These are phyloP conservation scores for Eubasilissa regina DNA, from an alignment of 1,140 invertebrate species.

Conservation along the genomic window DNA sequence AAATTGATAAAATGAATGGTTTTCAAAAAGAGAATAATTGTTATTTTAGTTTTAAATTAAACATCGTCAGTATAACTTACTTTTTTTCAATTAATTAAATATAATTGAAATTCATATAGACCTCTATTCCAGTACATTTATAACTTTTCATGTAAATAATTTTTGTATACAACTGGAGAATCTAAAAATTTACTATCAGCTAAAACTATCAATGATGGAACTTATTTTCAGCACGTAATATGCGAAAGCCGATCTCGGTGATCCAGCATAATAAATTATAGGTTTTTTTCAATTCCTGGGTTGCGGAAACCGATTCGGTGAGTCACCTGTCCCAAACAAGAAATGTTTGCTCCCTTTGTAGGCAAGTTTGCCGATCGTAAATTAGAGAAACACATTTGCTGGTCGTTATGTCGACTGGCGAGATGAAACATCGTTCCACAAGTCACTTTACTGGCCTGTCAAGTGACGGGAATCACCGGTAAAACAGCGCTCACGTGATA, in stretches of 20 bases:
- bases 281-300: constrained; percentile 30
- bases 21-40: too few relatives aligned
- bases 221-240: too few relatives aligned
- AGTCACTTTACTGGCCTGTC: constrained; percentile 15
- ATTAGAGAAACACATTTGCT: constrained; percentile 51
- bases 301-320: constrained; percentile 15
- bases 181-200: too few relatives aligned
- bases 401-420: constrained; percentile 45
- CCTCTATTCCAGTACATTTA: too few relatives aligned
- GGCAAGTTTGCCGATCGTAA: constrained; percentile 42
- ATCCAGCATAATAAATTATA: not conserved
- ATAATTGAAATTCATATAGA: too few relatives aligned
- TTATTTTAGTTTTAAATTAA: too few relatives aligned
- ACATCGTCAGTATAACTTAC: too few relatives aligned
- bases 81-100: too few relatives aligned
- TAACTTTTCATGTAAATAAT: too few relatives aligned
- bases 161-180: too few relatives aligned
- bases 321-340: constrained; percentile 44
- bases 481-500: not conserved
- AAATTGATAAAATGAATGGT: too few relatives aligned
- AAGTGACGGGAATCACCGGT: not conserved
- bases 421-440: constrained; percentile 47
- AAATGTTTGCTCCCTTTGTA: constrained; percentile 34
- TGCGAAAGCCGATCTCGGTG: not conserved
- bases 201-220: too few relatives aligned